A percentile compares a stretch with the other conserved stretches of the same genome.
Evolutionary conservation across 2,888 invertebrate genomes (phyloP).

Genomic region (Chrysopilus asiliformis): DNA sequence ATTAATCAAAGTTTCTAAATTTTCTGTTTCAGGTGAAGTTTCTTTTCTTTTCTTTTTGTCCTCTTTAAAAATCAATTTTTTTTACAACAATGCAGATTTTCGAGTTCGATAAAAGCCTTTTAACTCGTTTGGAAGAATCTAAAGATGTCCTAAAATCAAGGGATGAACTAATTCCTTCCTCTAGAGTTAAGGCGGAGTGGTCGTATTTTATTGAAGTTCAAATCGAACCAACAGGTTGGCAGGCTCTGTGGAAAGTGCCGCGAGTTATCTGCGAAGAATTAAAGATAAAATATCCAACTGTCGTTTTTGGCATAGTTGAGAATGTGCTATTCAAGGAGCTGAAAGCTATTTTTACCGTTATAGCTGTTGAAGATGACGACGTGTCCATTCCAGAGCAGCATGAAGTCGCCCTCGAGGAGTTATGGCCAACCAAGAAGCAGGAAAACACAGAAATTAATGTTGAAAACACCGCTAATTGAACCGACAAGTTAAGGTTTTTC

Average conservation of each 20-base stretch:
- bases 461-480: constrained; percentile 40
- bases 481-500: constrained; percentile 47
- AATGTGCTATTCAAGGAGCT: constrained; percentile 38
- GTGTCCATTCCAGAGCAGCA: constrained; percentile 42
- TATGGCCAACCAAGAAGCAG: constrained; percentile 45
- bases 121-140: constrained; percentile 42
- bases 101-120: constrained; percentile 43
- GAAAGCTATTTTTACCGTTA: constrained; percentile 39
- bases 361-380: constrained; percentile 44
- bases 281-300: constrained; percentile 7
- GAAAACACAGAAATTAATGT: constrained; percentile 40
- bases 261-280: constrained; percentile 40
- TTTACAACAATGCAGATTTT: constrained; percentile 40
- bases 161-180: constrained; percentile 35
- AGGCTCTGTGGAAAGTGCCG: constrained; percentile 49
- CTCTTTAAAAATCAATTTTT: too few species aligned
- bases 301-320: constrained; percentile 43
- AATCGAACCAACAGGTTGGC: constrained; percentile 45
- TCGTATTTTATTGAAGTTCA: constrained; percentile 41
- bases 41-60: too few species aligned
- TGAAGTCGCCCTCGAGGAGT: constrained; percentile 40
- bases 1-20: too few species aligned
- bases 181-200: constrained; percentile 42
- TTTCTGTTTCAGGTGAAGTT: too few species aligned
- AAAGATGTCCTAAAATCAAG: constrained; percentile 38